Evolutionary conservation across 1,140 invertebrate genomes (phyloP).

Genomic region (Thalassaphorura encarpata): DNA sequence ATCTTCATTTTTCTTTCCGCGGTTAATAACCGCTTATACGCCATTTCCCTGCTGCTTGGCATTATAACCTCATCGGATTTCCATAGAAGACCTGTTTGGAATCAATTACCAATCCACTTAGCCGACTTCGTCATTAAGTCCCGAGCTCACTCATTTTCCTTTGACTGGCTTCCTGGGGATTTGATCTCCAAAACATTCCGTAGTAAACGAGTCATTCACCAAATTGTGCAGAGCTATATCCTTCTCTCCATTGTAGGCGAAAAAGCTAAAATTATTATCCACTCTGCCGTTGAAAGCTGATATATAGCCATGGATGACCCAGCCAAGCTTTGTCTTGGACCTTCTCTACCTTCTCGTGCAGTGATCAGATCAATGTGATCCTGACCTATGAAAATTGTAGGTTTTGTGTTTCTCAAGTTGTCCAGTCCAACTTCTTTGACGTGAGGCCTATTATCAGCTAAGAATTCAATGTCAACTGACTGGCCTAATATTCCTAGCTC

Average conservation of each 20-base stretch:
- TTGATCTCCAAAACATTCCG: constrained; percentile 14
- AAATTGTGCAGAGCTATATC: constrained; percentile 5
- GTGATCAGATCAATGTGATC: neutral
- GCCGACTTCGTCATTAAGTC: neutral
- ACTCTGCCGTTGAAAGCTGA: neutral
- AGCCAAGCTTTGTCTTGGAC: neutral
- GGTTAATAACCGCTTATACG: constrained; percentile 2
- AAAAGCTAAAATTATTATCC: neutral
- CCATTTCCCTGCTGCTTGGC: constrained; percentile 10
- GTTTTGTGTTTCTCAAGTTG: too few relatives aligned
- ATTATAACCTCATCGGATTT: constrained; percentile 9
- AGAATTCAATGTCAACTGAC: too few relatives aligned
- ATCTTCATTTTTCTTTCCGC: constrained; percentile 14
- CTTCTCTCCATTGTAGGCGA: neutral
- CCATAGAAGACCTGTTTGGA: constrained; percentile 23
- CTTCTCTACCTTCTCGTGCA: neutral
- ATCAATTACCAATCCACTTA: constrained; percentile 1
- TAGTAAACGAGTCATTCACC: constrained; percentile 11
- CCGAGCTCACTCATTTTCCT: constrained; percentile 3
- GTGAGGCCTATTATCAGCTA: too few relatives aligned
- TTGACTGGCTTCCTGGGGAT: neutral
- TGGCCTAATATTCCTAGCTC: too few relatives aligned
- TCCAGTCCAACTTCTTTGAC: too few relatives aligned
- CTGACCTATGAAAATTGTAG: neutral
- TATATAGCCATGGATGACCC: neutral